A percentile compares a stretch with the other conserved stretches of the same genome.
phyloP scores from a whole-genome alignment of 2,888 invertebrate genomes.

The Spodoptera picta region DNA sequence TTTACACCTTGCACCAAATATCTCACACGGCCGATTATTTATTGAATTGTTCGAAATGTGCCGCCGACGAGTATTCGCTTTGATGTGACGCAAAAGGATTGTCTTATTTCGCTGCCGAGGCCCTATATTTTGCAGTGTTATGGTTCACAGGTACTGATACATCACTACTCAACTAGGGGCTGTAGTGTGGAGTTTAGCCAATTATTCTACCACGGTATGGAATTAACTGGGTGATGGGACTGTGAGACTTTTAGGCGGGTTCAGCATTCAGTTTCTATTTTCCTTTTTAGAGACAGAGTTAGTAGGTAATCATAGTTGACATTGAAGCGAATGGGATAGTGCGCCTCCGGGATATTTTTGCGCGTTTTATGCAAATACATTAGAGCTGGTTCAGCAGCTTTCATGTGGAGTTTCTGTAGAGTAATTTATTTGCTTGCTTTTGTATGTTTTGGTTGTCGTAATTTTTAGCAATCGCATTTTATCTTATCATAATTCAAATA shows the following conservation, averaged over 20 bases:
- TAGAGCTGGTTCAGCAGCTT: too few species aligned
- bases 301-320: conserved; percentile 9
- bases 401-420: too few species aligned
- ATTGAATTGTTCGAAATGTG: conserved; percentile 72
- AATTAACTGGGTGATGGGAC: conserved; percentile 26
- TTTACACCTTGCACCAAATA: conserved; percentile 38
- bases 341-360: neutral
- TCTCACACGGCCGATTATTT: conserved; percentile 66
- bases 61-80: conserved; percentile 60
- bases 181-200: conserved; percentile 21
- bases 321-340: conserved; percentile 1
- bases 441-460: too few species aligned
- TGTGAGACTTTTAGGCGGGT: conserved; percentile 17
- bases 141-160: conserved; percentile 1
- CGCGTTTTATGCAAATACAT: neutral
- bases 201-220: conserved; percentile 22
- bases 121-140: neutral
- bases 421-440: too few species aligned
- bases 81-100: conserved; percentile 69
- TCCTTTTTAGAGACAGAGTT: neutral
- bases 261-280: conserved; percentile 10
- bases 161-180: neutral
- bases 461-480: too few species aligned
- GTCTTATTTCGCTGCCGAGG: conserved; percentile 55
- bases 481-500: too few species aligned